Evolutionary conservation across 2,888 invertebrate genomes (phyloP).

Genomic region (Ornithoptera priamus): DNA sequence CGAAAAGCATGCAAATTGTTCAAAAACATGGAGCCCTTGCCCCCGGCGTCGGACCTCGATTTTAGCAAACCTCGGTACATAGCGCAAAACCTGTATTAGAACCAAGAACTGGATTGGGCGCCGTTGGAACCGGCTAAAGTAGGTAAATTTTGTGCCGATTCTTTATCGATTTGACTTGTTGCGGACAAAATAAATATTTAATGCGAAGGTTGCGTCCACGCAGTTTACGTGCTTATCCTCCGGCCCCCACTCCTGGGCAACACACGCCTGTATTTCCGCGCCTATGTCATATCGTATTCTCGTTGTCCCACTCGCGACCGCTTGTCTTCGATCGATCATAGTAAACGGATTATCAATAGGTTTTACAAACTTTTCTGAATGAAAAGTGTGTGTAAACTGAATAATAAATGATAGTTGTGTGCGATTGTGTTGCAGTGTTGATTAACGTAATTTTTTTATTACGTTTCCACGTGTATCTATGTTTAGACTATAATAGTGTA

Average conservation of each 20-base stretch:
- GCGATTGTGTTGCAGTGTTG: constrained; percentile 29
- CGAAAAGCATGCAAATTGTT: constrained; percentile 21
- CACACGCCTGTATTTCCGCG: constrained; percentile 48
- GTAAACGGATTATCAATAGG: constrained; percentile 55
- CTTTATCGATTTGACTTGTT: constrained; percentile 32
- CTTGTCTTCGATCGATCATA: constrained; percentile 58
- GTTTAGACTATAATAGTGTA: constrained; percentile 39
- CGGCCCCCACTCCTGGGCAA: constrained; percentile 61
- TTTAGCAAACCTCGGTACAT: constrained; percentile 16
- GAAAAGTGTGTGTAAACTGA: constrained; percentile 63
- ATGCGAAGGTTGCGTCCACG: constrained; percentile 56
- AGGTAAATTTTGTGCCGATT: constrained; percentile 13
- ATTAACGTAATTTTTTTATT: constrained; percentile 12
- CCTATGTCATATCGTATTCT: constrained; percentile 54
- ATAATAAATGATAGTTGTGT: constrained; percentile 17
- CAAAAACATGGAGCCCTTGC: constrained; percentile 13
- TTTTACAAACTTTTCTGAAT: constrained; percentile 71
- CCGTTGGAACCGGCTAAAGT: constrained; percentile 21
- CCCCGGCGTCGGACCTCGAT: constrained; percentile 10
- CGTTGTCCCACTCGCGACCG: constrained; percentile 59
- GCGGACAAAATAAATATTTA: constrained; percentile 39
- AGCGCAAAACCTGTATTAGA: constrained; percentile 32
- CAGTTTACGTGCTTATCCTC: constrained; percentile 64
- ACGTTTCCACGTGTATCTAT: background rate
- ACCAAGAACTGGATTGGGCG: constrained; percentile 33